Conservation (phyloP, 2,888 invertebrate species). For the Frankliniella intonsa region DNA sequence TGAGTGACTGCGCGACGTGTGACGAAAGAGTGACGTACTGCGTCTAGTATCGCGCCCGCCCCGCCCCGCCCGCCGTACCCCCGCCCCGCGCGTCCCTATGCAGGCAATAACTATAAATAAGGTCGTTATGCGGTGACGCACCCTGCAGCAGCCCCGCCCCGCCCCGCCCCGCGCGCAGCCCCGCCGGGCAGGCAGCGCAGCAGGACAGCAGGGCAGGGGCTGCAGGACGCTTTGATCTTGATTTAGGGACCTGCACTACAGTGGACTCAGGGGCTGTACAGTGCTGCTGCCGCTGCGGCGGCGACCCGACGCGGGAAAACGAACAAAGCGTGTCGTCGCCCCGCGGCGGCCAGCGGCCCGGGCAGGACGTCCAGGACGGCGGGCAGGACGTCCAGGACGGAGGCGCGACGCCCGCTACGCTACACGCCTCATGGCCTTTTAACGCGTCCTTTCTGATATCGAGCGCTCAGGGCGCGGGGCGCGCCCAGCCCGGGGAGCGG, state of each 20-base stretch:
- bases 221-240: slow-evolving; percentile 11
- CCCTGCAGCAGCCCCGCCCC: not conserved
- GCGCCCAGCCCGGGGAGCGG: no score
- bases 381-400: no score
- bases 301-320: no score
- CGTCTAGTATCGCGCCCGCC: not conserved
- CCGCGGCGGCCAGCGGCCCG: no score
- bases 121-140: slow-evolving; percentile 26
- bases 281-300: no score
- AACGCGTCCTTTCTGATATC: no score
- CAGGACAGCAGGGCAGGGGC: no score
- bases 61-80: not conserved
- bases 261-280: not conserved
- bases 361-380: no score
- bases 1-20: slow-evolving; percentile 8
- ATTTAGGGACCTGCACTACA: not conserved
- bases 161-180: not conserved
- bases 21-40: slow-evolving; percentile 24
- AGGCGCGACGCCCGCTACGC: no score
- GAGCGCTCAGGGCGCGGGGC: no score
- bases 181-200: not conserved
- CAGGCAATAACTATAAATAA: slow-evolving; percentile 30
- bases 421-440: no score
- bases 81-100: not conserved
- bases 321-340: no score